Percentiles rank a stretch among this genome's conserved stretches.
Evolutionary conservation across 2,888 invertebrate genomes (phyloP).

Genomic region (Zeuzera pyrina): DNA sequence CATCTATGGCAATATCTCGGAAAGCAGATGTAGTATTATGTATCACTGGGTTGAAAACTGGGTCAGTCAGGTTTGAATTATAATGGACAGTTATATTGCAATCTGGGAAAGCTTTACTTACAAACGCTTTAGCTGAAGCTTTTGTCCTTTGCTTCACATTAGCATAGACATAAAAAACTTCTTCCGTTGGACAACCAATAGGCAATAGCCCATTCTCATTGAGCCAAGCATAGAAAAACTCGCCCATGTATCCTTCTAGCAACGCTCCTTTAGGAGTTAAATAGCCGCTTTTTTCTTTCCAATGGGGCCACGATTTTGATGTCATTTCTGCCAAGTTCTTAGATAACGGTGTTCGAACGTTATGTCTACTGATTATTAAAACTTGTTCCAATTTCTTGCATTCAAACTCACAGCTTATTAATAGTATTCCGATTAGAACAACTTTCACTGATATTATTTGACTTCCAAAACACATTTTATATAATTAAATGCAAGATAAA

Average conservation of each 20-base stretch:
- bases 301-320: slow-evolving; percentile 42
- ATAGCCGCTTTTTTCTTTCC: slow-evolving; percentile 39
- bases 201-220: slow-evolving; percentile 27
- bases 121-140: slow-evolving; percentile 46
- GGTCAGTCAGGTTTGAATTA: slow-evolving; percentile 26
- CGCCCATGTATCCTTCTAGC: slow-evolving; percentile 49
- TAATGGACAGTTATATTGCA: slow-evolving; percentile 47
- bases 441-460: too few species aligned
- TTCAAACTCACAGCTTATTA: too few species aligned
- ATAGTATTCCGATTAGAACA: too few species aligned
- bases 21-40: slow-evolving; percentile 41
- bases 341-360: slow-evolving; percentile 46
- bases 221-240: slow-evolving; percentile 35
- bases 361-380: slow-evolving; percentile 47
- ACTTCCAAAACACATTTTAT: too few species aligned
- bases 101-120: slow-evolving; percentile 36
- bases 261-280: slow-evolving; percentile 42
- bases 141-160: slow-evolving; percentile 48
- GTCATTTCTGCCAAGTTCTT: slow-evolving; percentile 31
- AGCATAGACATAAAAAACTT: slow-evolving; percentile 45
- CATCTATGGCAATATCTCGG: slow-evolving; percentile 26
- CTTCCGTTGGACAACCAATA: slow-evolving; percentile 31
- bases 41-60: slow-evolving; percentile 44
- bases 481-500: too few species aligned
- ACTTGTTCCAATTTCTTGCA: slow-evolving; percentile 38